These are phyloP conservation scores for Ptychobarbus kaznakovi DNA, from an alignment of 2,797 vertebrate genomes.

Conservation along the genomic window DNA sequence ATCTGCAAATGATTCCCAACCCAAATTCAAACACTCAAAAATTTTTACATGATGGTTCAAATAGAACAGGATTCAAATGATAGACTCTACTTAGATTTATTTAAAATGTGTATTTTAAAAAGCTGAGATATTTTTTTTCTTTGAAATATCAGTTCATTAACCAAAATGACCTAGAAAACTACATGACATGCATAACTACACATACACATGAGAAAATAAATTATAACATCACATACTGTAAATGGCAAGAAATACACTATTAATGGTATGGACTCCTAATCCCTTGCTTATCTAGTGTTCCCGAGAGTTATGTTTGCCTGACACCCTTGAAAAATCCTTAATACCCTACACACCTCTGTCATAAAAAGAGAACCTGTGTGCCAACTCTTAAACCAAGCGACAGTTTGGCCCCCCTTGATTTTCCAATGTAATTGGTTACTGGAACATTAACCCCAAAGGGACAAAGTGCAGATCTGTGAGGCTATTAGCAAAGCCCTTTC, in stretches of 20 bases:
- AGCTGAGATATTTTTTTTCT: not conserved
- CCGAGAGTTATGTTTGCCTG: not conserved
- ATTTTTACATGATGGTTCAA: not conserved
- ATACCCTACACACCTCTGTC: not conserved
- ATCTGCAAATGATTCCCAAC: not conserved
- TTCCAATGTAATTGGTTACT: not conserved
- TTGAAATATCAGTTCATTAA: not conserved
- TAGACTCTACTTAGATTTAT: not conserved
- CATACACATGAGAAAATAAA: not conserved
- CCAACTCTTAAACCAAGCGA: not conserved
- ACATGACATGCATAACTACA: not conserved
- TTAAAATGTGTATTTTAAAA: not conserved
- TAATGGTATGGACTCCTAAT: not conserved
- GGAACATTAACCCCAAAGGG: slow-evolving; percentile 7
- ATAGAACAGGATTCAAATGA: not conserved
- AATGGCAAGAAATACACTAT: slow-evolving; percentile 5
- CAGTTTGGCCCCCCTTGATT: not conserved
- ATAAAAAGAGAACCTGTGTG: not conserved
- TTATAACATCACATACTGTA: not conserved
- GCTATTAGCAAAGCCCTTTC: slow-evolving; percentile 8
- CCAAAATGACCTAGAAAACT: not conserved
- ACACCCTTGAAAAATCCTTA: not conserved
- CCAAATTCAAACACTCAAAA: not conserved
- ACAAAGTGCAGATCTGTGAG: not conserved
- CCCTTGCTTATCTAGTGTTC: slow-evolving; percentile 2